Evolutionary conservation across 2,113 vertebrate species (phyloP).

Genomic region (Platysteira castanea): DNA sequence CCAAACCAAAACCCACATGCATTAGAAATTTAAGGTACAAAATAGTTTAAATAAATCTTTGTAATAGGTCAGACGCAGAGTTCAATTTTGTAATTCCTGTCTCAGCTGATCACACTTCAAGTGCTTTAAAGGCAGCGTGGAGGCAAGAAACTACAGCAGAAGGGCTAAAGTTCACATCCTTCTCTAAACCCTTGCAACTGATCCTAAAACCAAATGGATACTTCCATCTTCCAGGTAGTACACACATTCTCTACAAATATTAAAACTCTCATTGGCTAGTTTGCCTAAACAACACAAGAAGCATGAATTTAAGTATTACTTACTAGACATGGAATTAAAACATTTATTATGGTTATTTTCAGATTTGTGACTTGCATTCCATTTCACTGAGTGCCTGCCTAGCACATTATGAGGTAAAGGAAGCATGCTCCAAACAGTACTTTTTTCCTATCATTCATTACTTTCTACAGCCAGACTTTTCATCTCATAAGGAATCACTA

Average conservation of each 20-base stretch:
- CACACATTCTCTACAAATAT: background rate
- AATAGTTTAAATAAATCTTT: background rate
- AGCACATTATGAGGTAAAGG: background rate
- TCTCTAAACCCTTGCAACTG: background rate
- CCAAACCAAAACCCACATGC: background rate
- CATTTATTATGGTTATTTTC: background rate
- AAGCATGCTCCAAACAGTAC: background rate
- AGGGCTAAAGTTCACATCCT: background rate
- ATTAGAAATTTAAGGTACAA: background rate
- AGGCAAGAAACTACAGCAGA: background rate
- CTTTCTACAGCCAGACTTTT: background rate
- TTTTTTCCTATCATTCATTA: background rate
- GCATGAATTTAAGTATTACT: background rate
- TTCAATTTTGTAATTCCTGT: background rate
- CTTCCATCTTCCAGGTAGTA: background rate
- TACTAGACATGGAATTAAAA: background rate
- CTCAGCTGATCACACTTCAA: background rate
- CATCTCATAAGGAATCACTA: background rate
- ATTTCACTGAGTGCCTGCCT: background rate
- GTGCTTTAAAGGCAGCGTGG: background rate
- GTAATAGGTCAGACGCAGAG: background rate
- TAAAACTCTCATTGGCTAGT: background rate
- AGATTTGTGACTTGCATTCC: background rate
- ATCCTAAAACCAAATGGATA: background rate
- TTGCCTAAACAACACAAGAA: background rate